Evolutionary conservation across 2,113 vertebrate species (phyloP), one percentile per base, ranked within the genome.

Genomic region (Semnopithecus entellus): DNA sequence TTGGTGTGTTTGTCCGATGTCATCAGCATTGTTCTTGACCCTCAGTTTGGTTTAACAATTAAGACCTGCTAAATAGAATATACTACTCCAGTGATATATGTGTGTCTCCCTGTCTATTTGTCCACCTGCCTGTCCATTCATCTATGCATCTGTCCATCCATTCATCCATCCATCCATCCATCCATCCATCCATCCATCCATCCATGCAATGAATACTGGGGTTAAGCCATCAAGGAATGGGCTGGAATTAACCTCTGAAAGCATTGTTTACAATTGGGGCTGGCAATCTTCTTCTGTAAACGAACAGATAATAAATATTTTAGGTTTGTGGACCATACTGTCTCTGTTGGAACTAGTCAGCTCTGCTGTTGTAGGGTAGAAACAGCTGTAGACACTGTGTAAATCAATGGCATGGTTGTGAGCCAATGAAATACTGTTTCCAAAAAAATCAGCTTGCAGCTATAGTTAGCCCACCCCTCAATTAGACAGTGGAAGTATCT

Each of bases 221-320:
- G 87, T 86, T 93, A 89, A 88, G 32, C 30, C 12, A 27, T 80
- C 16, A 45, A 1, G 55, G 43, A 85, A 57, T 43, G 30, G 45
- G 8, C 14, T 91, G 30, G 55, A 95, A 90, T 92, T 93, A 93
- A 94, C 68, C 6, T 87, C 84, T 80, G 30, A 75, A 93, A 38
- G 14, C 43, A 75, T 13, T 91, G 40, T 83, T 78, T 96, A 45
- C 12, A 82, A 57, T 70, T 86, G 22, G 55, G 48, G 4, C 30
- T 91, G 55, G 32, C 4, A 57, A 55, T 43, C 52, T 52, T 72
- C 81, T 70, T 78, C 72, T 91, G 6, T 76, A 91, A 93, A 55
- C 12, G 17, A 59, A 32, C 25, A 75, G 20, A 30, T 45, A 70
- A 3, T 75, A 73, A 52, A 66, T 84, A 64, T 73, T 75, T 91